Evolutionary conservation across 2,888 invertebrate species (phyloP).

Genomic region (Diabrotica balteata): DNA sequence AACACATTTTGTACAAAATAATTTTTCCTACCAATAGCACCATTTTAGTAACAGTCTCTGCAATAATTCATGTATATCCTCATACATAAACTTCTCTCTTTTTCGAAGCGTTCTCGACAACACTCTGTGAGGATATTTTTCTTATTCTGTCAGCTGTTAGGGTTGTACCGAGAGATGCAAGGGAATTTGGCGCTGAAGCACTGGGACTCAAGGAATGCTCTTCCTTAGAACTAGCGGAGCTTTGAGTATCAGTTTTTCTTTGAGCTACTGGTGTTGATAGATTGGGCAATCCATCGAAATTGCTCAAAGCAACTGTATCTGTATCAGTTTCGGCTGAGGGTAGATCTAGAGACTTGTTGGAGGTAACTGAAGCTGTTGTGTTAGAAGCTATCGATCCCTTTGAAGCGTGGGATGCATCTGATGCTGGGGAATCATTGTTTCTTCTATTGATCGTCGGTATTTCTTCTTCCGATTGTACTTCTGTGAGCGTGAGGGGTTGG

Average conservation of each 20-base stretch:
- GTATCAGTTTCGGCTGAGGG: slow-evolving; percentile 32
- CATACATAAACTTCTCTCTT: slow-evolving; percentile 68
- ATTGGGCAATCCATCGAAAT: slow-evolving; percentile 17
- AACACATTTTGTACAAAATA: slow-evolving; percentile 10
- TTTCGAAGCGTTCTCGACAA: slow-evolving; percentile 52
- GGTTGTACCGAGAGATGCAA: slow-evolving; percentile 41
- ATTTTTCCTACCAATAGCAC: slow-evolving; percentile 4
- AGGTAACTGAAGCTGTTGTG: slow-evolving; percentile 52
- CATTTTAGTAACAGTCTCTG: not conserved
- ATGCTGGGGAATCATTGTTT: slow-evolving; percentile 55
- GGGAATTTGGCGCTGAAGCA: slow-evolving; percentile 46
- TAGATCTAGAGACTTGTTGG: slow-evolving; percentile 45
- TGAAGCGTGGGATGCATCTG: slow-evolving; percentile 52
- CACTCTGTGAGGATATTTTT: slow-evolving; percentile 62
- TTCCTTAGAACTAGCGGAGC: slow-evolving; percentile 2
- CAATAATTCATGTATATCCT: slow-evolving; percentile 36
- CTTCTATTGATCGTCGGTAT: slow-evolving; percentile 45
- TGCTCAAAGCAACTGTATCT: slow-evolving; percentile 20
- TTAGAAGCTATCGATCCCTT: slow-evolving; percentile 56
- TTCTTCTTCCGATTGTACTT: slow-evolving; percentile 48
- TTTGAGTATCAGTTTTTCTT: slow-evolving; percentile 9
- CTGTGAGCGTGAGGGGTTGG: slow-evolving; percentile 45
- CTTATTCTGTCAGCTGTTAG: slow-evolving; percentile 52
- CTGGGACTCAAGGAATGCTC: slow-evolving; percentile 39
- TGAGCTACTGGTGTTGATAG: slow-evolving; percentile 17